Evolutionary conservation across 2,113 vertebrate genomes (phyloP).

Genomic region (Dolichotis patagonum): DNA sequence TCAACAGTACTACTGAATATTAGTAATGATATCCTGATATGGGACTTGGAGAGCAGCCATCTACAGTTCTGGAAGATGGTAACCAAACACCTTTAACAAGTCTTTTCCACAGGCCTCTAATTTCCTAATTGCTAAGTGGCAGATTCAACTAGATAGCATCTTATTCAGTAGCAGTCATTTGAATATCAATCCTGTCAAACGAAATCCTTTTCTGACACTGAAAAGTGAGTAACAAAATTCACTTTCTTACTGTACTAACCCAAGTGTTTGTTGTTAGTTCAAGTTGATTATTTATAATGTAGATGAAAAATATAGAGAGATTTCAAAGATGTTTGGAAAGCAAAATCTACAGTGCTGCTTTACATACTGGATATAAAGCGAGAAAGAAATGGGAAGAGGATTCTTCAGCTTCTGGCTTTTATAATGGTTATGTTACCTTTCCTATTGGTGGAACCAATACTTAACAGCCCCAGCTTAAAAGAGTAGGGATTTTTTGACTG

Average conservation of each 20-base stretch:
- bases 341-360: not conserved
- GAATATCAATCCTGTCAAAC: not conserved
- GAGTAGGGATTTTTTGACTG: not conserved
- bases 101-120: not conserved
- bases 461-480: not conserved
- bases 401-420: not conserved
- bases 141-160: not conserved
- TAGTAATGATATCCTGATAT: not conserved
- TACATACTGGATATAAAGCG: not conserved
- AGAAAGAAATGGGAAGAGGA: not conserved
- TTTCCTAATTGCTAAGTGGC: not conserved
- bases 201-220: not conserved
- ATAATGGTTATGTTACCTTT: not conserved
- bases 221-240: not conserved
- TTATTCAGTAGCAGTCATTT: not conserved
- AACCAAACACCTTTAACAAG: not conserved
- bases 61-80: not conserved
- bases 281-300: not conserved
- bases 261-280: not conserved
- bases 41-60: not conserved
- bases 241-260: not conserved
- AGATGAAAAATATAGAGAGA: not conserved
- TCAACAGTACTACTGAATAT: not conserved
- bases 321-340: conserved; percentile 1
- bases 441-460: not conserved